Conservation (phyloP, 2,888 invertebrate genomes). For the Eupsilia transversa region DNA sequence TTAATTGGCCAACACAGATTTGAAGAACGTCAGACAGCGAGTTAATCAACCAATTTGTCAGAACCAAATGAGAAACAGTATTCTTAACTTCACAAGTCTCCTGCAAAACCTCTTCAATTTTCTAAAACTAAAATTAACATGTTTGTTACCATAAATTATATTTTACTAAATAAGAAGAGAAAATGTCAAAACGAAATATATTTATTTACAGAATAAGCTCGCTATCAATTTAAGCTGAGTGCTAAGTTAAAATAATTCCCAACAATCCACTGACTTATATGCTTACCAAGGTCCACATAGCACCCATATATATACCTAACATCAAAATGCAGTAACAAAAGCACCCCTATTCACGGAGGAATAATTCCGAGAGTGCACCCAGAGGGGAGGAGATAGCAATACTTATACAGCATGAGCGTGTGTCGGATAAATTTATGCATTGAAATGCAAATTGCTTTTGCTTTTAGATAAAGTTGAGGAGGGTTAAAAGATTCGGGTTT, state of each 20-base stretch:
- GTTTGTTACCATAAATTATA: too few relatives aligned
- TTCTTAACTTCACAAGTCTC: neutral
- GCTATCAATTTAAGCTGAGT: neutral
- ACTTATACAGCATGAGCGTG: slow-evolving; percentile 80
- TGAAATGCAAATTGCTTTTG: slow-evolving; percentile 86
- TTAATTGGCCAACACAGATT: neutral
- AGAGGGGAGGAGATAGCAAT: slow-evolving; percentile 85
- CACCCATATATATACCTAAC: slow-evolving; percentile 54
- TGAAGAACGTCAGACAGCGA: neutral
- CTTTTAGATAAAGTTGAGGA: slow-evolving; percentile 70
- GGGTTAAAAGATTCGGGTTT: slow-evolving; percentile 67
- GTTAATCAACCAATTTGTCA: neutral
- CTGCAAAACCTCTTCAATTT: neutral
- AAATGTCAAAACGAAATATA: too few relatives aligned
- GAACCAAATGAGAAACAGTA: neutral
- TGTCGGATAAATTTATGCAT: slow-evolving; percentile 87
- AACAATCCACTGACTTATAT: slow-evolving; percentile 28
- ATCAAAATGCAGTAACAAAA: slow-evolving; percentile 77
- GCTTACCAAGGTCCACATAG: slow-evolving; percentile 40
- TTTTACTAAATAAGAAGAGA: neutral
- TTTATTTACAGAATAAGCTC: neutral
- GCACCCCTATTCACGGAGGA: slow-evolving; percentile 80
- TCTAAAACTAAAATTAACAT: too few relatives aligned
- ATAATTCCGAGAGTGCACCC: slow-evolving; percentile 86
- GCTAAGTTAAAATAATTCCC: neutral